Evolutionary conservation across 2,797 vertebrate genomes (phyloP).

Genomic region (Sebastiscus albofasciatus): DNA sequence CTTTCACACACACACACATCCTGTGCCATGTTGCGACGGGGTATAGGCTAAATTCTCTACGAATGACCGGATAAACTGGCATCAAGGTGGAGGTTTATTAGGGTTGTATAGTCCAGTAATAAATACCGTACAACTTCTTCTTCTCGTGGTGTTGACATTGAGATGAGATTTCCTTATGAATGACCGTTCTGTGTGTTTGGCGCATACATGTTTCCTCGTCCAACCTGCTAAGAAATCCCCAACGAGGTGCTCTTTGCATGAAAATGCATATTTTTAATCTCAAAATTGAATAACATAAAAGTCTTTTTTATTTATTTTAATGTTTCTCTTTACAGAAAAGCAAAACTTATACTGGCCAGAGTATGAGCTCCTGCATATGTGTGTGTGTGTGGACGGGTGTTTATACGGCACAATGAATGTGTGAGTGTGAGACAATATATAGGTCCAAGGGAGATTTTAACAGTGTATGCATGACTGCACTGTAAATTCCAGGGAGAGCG

Average conservation of each 20-base stretch:
- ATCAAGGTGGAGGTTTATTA: conserved; percentile 40
- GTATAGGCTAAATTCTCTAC: conserved; percentile 43
- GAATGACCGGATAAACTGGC: conserved; percentile 26
- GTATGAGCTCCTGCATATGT: conserved; percentile 21
- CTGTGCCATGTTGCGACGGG: conserved; percentile 53
- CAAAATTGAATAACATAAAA: background rate
- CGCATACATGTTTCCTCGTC: conserved; percentile 1
- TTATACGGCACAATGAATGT: conserved; percentile 26
- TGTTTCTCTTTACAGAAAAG: conserved; percentile 6
- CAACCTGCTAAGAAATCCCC: background rate
- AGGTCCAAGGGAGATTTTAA: conserved; percentile 64
- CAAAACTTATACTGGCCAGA: conserved; percentile 4
- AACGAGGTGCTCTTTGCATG: conserved; percentile 7
- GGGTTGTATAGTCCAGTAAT: conserved; percentile 26
- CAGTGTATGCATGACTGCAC: conserved; percentile 64
- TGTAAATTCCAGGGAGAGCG: conserved; percentile 61
- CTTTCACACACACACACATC: conserved; percentile 13
- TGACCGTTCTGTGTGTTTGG: conserved; percentile 1
- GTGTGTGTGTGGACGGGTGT: conserved; percentile 21
- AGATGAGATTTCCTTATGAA: conserved; percentile 34
- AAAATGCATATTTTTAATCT: background rate
- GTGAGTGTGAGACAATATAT: conserved; percentile 46
- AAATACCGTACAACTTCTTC: conserved; percentile 28
- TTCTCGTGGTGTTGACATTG: conserved; percentile 31
- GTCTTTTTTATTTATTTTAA: background rate